Evolutionary conservation across 2,113 vertebrate species (phyloP).

Genomic region (Eulemur macaco): DNA sequence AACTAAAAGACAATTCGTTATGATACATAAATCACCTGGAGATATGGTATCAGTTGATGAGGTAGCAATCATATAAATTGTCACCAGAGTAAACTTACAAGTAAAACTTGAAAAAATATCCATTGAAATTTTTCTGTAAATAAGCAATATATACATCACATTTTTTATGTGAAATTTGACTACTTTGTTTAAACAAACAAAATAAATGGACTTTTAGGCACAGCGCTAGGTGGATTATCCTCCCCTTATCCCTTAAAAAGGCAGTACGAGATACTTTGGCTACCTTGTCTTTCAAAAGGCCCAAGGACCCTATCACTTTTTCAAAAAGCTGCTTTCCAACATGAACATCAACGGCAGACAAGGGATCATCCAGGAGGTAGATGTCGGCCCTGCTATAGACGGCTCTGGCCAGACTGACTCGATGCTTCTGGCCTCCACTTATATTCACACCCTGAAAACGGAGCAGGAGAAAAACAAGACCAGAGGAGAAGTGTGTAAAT

Average conservation of each 20-base stretch:
- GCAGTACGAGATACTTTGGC: background rate
- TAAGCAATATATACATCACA: background rate
- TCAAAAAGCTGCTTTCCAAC: conserved; percentile 91
- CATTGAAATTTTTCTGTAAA: background rate
- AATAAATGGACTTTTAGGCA: background rate
- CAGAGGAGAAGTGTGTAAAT: background rate
- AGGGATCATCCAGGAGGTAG: conserved; percentile 88
- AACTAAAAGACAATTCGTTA: background rate
- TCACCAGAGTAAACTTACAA: background rate
- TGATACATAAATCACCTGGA: background rate
- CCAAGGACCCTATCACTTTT: conserved; percentile 87
- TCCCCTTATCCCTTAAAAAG: accelerated
- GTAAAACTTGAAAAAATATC: background rate
- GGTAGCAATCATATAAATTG: background rate
- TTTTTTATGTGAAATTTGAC: conserved; percentile 4
- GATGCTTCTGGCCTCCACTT: conserved; percentile 91
- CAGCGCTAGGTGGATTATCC: accelerated
- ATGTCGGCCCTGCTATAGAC: conserved; percentile 87
- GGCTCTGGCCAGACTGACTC: conserved; percentile 89
- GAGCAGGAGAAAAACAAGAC: background rate
- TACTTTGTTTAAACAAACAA: background rate
- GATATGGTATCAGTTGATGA: background rate
- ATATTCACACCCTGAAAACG: conserved; percentile 86
- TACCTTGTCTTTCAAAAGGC: conserved; percentile 89
- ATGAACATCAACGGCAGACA: conserved; percentile 90